Base-by-base conservation (phyloP, 1,140 invertebrate genomes). In the Hycleus phaleratus region DNA sequence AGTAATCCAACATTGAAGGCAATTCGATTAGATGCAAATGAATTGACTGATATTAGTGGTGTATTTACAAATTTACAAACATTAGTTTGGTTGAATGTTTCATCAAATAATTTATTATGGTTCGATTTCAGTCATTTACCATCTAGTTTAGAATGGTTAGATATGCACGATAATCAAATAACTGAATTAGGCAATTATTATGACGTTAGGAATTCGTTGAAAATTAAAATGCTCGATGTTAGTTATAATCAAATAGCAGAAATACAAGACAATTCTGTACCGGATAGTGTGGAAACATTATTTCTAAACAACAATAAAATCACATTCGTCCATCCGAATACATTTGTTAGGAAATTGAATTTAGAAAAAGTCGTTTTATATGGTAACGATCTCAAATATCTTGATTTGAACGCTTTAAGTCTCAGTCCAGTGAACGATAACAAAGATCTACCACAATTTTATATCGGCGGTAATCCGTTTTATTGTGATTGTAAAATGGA, bases 401-500 rank as follows among this genome's bases (percentile, higher is more conserved):
- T 92, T 59, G 87, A 90, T 66, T 78, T 88, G 42, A 80, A 82
- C 26, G 82, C 87, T 38, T 77, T 92, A 50, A 80, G 81, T 60
- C 71, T 91, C 65, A 80, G 80, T 66, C 75, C 81, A 68, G 82
- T 88, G 59, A 78, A 80, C 11, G 79, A 81, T 63, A 77, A 84
- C 62, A 79, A 76, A 58, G 81, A 86, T 59, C 72, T 87, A 64
- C 85, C 87, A 6, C 81, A 85, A 72, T 89, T 91, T 74, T 88
- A 86, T 74, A 83, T 91, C 67, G 87, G 86, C 40, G 81, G 84
- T 61, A 92, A 92, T 76, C 87, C 88, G 10, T 87, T 91, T 71
- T 78, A 85, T 63, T 91, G 89, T 74, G 86, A 91, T 70, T 91
- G 89, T 74, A 83, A 81, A 53, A 89, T 91, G 87, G 88, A 91